phyloP scores from a whole-genome alignment of 1,140 invertebrate genomes.

The Venturia canescens region DNA sequence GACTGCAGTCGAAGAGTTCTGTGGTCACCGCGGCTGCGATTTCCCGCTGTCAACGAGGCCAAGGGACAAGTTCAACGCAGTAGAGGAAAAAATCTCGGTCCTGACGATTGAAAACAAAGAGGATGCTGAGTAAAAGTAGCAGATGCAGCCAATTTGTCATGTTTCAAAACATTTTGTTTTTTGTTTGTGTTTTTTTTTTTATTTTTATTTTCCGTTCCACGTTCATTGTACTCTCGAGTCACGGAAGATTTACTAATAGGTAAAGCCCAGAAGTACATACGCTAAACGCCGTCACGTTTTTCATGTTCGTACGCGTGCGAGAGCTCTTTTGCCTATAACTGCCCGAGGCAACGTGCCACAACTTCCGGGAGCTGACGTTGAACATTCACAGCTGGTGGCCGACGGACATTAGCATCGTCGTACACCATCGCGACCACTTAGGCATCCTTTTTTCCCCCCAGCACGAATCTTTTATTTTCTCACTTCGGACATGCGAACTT shows the following conservation, averaged over 20 bases:
- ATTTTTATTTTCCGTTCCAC: neutral
- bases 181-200: too few relatives aligned
- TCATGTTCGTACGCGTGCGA: conserved; percentile 53
- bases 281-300: conserved; percentile 62
- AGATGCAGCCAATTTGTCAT: neutral
- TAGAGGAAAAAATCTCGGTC: neutral
- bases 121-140: neutral
- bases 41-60: neutral
- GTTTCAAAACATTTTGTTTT: neutral
- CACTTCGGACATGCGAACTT: conserved; percentile 19
- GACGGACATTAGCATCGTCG: conserved; percentile 3
- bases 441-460: neutral
- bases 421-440: neutral
- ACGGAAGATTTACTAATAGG: conserved; percentile 26
- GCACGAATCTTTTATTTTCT: conserved; percentile 23
- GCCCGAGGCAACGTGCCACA: conserved; percentile 12
- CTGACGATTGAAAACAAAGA: neutral
- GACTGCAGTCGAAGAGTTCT: conserved; percentile 26
- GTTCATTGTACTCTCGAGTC: conserved; percentile 23
- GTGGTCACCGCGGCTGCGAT: conserved; percentile 6
- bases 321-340: conserved; percentile 2
- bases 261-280: neutral
- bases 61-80: neutral
- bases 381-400: conserved; percentile 47
- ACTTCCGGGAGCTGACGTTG: conserved; percentile 53